A percentile compares a stretch with the other conserved stretches of the same genome.
Conservation (phyloP, 2,113 vertebrate genomes). For the Periophthalmodon schlosseri region DNA sequence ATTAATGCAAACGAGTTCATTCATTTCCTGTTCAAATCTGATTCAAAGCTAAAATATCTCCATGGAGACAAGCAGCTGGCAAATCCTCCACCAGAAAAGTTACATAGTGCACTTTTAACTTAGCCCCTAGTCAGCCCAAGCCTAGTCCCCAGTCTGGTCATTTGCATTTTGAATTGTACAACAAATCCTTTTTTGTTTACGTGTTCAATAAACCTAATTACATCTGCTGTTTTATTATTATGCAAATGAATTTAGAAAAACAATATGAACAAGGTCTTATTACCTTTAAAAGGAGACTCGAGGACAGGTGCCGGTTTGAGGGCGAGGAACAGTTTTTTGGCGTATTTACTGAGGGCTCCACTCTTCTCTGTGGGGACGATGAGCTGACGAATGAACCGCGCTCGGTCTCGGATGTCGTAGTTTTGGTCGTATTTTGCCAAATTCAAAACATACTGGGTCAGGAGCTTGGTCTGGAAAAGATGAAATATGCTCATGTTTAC, state of each 20-base stretch:
- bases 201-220: not conserved
- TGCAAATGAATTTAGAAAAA: not conserved
- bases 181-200: too few species aligned
- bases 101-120: too few species aligned
- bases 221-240: not conserved
- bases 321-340: constrained; percentile 97
- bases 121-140: too few species aligned
- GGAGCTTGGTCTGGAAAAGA: constrained; percentile 87
- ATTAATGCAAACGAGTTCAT: too few species aligned
- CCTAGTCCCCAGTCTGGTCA: too few species aligned
- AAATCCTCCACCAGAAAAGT: too few species aligned
- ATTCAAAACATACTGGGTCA: constrained; percentile 97
- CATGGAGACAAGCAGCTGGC: too few species aligned
- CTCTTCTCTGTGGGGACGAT: constrained; percentile 96
- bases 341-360: constrained; percentile 92
- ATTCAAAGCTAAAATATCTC: too few species aligned
- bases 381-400: constrained; percentile 96
- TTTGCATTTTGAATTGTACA: too few species aligned
- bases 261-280: not conserved
- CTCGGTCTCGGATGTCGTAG: constrained; percentile 95
- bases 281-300: constrained; percentile 99
- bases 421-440: constrained; percentile 99
- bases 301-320: constrained; percentile 93
- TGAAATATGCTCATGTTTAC: not conserved
- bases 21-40: too few species aligned